Base-by-base conservation (phyloP, 2,797 vertebrate species). In the Rhincodon typus region DNA sequence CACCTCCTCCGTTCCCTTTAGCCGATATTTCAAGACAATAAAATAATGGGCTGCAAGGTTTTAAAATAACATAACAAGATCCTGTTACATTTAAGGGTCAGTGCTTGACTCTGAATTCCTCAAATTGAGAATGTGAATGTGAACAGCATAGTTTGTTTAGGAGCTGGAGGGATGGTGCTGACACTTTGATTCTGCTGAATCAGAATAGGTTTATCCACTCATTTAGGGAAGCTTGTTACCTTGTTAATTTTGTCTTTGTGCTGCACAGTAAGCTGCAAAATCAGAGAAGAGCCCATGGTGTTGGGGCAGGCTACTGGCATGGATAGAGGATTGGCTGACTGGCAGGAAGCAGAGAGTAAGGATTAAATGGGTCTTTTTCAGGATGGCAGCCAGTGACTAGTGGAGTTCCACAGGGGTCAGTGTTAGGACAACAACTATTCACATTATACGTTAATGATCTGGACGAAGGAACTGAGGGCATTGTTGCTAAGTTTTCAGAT, bases 41-140 rank as follows among this genome's bases (percentile, higher is more conserved):
- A 77, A 95, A n/a, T 74, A 95, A 50, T 53, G 70, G 77, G 46
- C 27, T 95, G 46, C 46, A 30, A 38, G 62, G 8, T 38, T 93
- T 93, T 93, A 67, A 67, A 93, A 93, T 93, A 93, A 67, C 3
- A 23, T 23, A 93, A 93, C 90, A 67, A 38, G 62, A 23, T 67
- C n/a, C n/a, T 69, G 34, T 23, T 93, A n/a, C 38, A 93, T 42
- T 69, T 69, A 93, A 93, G 90, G 66, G 62, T 93, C 90, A 66
- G 90, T 69, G 66, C 42, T 69, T 38, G 34, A 34, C 34, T 38
- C 57, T 91, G 88, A 66, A 66, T n/a, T 21, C 4, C 90, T 67
- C 8, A 67, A 69, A 69, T 19, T 93, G 66, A 46, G n/a, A 93
- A 69, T 25, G 66, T 93, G 66, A 93, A 38, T 38, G 42, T 93